Conservation (phyloP, 2,113 vertebrate species). For the Archilochus colubris region DNA sequence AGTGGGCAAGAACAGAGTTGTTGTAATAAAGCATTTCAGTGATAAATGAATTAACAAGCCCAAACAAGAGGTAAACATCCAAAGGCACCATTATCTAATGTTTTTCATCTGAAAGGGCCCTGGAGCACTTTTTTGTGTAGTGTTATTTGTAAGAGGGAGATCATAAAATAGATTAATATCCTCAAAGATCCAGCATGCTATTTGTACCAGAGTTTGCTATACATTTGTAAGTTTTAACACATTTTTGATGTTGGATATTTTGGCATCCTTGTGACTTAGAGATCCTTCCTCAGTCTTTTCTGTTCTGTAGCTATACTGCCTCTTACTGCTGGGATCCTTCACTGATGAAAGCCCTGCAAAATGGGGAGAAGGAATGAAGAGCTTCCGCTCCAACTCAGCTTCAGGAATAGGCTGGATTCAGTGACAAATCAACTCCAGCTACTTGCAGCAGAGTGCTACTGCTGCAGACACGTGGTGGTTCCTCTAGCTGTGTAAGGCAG, state of each 20-base stretch:
- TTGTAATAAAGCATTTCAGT: background rate
- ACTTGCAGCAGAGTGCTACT: background rate
- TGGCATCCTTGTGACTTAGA: background rate
- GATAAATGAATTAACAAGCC: slow-evolving; percentile 1
- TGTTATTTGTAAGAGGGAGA: slow-evolving; percentile 23
- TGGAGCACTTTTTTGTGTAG: background rate
- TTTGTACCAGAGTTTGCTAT: background rate
- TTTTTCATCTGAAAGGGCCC: slow-evolving; percentile 20
- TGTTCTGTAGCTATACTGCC: background rate
- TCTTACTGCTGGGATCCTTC: background rate
- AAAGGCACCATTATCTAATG: slow-evolving; percentile 6
- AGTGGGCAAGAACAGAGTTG: background rate
- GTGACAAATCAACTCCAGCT: background rate
- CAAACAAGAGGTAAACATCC: slow-evolving; percentile 41
- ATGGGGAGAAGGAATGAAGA: fast-evolving
- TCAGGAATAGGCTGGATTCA: background rate
- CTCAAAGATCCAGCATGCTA: background rate
- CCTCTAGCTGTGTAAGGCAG: background rate
- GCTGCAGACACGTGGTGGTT: fast-evolving
- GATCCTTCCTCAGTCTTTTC: background rate
- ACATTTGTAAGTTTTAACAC: background rate
- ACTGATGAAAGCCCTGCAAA: background rate
- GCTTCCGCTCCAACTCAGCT: background rate
- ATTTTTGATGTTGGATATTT: background rate
- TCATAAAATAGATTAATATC: slow-evolving; percentile 21